These are phyloP conservation scores for Xanthia togata DNA, from an alignment of 2,888 invertebrate species.

Conservation along the genomic window DNA sequence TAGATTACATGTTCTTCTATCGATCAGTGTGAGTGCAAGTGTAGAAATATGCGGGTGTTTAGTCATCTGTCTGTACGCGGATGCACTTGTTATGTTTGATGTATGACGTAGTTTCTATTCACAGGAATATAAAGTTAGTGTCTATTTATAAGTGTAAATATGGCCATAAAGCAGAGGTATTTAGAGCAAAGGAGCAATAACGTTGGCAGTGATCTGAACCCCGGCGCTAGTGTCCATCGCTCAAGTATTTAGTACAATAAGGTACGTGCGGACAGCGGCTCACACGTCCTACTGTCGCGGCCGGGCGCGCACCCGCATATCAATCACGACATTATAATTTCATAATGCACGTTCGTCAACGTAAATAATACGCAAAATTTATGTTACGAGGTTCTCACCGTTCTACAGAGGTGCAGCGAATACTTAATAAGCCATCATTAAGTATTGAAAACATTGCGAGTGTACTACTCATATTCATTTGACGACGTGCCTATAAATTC, in stretches of 20 bases:
- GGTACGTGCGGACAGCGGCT: constrained; percentile 67
- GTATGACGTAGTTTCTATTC: constrained; percentile 54
- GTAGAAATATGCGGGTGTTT: constrained; percentile 65
- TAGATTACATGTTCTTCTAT: constrained; percentile 65
- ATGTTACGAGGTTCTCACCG: constrained; percentile 90
- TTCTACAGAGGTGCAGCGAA: constrained; percentile 83
- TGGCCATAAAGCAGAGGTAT: constrained; percentile 56
- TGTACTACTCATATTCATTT: constrained; percentile 87
- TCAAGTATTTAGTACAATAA: constrained; percentile 70
- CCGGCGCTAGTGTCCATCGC: constrained; percentile 62
- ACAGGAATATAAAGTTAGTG: constrained; percentile 32
- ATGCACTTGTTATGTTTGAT: constrained; percentile 55
- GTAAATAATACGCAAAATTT: constrained; percentile 91
- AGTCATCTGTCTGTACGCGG: constrained; percentile 54
- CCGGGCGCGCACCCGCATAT: constrained; percentile 79
- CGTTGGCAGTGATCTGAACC: constrained; percentile 56
- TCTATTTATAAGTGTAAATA: constrained; percentile 52
- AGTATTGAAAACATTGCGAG: constrained; percentile 74
- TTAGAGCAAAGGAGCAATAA: constrained; percentile 53
- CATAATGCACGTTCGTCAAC: constrained; percentile 89
- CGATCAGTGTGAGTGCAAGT: constrained; percentile 58
- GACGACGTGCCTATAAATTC: constrained; percentile 88
- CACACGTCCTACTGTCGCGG: constrained; percentile 81
- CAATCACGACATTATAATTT: constrained; percentile 88
- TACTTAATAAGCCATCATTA: constrained; percentile 84